Base-by-base conservation (phyloP, 2,888 invertebrate species). In the Rhingia campestris region DNA sequence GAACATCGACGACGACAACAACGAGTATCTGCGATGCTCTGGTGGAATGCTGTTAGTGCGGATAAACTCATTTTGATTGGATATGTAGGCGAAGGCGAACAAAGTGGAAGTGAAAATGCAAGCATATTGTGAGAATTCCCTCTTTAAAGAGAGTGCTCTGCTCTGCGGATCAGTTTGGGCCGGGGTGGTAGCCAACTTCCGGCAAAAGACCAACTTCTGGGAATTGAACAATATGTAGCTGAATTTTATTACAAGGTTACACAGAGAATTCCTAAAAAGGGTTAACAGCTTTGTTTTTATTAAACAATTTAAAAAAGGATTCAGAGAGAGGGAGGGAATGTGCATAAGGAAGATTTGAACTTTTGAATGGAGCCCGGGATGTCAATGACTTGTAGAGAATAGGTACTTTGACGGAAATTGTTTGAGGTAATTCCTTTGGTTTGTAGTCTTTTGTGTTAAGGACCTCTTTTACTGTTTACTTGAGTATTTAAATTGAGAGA, bases 121-220 rank as follows among this genome's bases (percentile, higher is more conserved):
- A 35, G 12, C 37, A 35, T 47, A 35, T 59, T 39, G 49, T 39
- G 32, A 39, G 58, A 37, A 30, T 32, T 58, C 14, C 32, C 35
- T 47, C 22, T 69, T 58, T 45, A 72, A 61, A 49, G 6, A 49
- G 1, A 22, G 22, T 22, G 1, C 22, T 22, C 22, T 22, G 22
- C 22, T 22, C 22, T 49, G 61, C 61, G 59, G 49, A 41, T 43
- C 47, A 14, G 33, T 49, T 49, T 41, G 32, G 51, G 56, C n/a
- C 37, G 49, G 6, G 41, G 22, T 9, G 10, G 39, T 14, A n/a
- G 37, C 12, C 12, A 56, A 9, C 14, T 41, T 10, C n/a, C 10
- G n/a, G 32, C 39, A 39, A 39, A 51, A 49, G 64, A 51, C 49
- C n/a, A 64, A 64, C 58, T 59, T 59, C 47, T 51, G 58, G 58